Evolutionary conservation across 37 sponge, comb jelly and placozoan species (phyloP), one percentile per base, ranked within the genome.

Genomic region (Chondrosia reniformis): DNA sequence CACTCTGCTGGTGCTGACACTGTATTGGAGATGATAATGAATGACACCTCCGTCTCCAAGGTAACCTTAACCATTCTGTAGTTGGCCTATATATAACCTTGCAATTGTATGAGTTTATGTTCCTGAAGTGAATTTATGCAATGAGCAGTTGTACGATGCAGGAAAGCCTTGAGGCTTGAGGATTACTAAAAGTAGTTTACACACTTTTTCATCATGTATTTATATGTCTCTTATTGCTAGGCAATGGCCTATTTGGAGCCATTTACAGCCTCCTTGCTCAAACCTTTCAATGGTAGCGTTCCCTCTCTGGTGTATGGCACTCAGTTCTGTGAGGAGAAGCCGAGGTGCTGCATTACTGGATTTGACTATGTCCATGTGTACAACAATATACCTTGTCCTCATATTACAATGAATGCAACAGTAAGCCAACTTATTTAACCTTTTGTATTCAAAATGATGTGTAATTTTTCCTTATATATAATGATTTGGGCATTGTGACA

Each of bases 401-500:
- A 45, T 36, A 63, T 88, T 9, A 41, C 67, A 33, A 83, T 88
- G 83, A 88, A 83, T 33, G 84, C 75, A 3, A 79, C 83, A 25
- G 88, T 88, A 74, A 79, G 80, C 38, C n/a, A n/a, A n/a, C n/a
- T n/a, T n/a, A n/a, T n/a, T n/a, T n/a, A n/a, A n/a, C n/a, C n/a
- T n/a, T n/a, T n/a, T n/a, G n/a, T n/a, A n/a, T n/a, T n/a, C n/a
- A n/a, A n/a, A n/a, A n/a, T n/a, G n/a, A n/a, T n/a, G n/a, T n/a
- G 10, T 44, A 32, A 12, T 10, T 36, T 5, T 6, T 9, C 56
- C 1, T 43, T 40, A 21, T 54, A 0, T 43, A n/a, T 45, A 86
- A 83, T 78, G 72, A 2, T 87, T 64, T 81, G 87, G 87, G 25
- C 87, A 87, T 52, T 87, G 87, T 77, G 87, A 81, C 61, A 87